Conservation (phyloP, 1,140 invertebrate genomes). For the Drosophila simulans region DNA sequence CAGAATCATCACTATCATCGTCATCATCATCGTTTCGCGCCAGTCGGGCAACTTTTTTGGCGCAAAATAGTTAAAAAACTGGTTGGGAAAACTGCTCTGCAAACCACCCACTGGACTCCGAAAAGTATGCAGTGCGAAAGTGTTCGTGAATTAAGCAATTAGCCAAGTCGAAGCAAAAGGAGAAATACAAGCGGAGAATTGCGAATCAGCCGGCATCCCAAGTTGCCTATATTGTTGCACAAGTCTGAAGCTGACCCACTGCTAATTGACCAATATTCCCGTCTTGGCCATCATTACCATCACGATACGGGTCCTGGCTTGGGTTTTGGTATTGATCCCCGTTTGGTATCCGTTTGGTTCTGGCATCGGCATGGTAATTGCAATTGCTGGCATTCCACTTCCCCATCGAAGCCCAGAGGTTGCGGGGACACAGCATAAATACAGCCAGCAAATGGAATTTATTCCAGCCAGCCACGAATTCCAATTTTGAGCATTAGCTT, state of each 20-base stretch:
- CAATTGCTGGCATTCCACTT: slow-evolving; percentile 51
- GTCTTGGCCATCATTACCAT: slow-evolving; percentile 23
- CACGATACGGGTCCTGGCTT: neutral
- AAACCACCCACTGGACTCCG: neutral
- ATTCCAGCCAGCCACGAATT: slow-evolving; percentile 49
- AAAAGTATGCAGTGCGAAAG: slow-evolving; percentile 42
- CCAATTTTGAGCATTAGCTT: slow-evolving; percentile 53
- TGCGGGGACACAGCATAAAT: slow-evolving; percentile 38
- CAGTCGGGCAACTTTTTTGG: slow-evolving; percentile 43
- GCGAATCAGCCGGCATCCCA: slow-evolving; percentile 41
- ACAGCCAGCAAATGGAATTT: slow-evolving; percentile 74
- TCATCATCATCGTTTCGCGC: slow-evolving; percentile 11
- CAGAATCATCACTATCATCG: slow-evolving; percentile 16
- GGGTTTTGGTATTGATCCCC: slow-evolving; percentile 4
- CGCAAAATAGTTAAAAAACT: slow-evolving; percentile 50
- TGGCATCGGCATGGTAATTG: slow-evolving; percentile 50
- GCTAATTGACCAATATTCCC: slow-evolving; percentile 50
- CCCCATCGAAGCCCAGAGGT: slow-evolving; percentile 10
- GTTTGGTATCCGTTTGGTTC: slow-evolving; percentile 1
- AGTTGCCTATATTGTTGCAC: slow-evolving; percentile 25
- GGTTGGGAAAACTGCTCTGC: neutral
- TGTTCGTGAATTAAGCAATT: slow-evolving; percentile 70
- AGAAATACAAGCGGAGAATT: slow-evolving; percentile 26
- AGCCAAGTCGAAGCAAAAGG: slow-evolving; percentile 26
- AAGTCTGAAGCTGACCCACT: slow-evolving; percentile 16